Evolutionary conservation across 2,888 invertebrate genomes (phyloP).

Genomic region (Ophion costatus): DNA sequence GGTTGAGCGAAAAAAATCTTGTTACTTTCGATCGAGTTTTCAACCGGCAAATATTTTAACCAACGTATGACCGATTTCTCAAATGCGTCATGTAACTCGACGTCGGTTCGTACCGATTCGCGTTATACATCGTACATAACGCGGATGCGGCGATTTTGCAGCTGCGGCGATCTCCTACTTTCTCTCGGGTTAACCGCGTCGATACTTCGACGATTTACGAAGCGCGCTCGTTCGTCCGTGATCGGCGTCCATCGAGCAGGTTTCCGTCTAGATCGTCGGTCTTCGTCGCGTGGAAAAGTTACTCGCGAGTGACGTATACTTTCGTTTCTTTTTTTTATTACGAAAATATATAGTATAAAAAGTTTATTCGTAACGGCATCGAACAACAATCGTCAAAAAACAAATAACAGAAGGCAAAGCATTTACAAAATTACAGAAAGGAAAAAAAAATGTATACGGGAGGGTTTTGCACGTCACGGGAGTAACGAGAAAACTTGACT

Average conservation of each 20-base stretch:
- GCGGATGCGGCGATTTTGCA: slow-evolving; percentile 35
- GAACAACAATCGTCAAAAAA: slow-evolving; percentile 80
- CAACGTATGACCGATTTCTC: neutral
- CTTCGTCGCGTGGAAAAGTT: neutral
- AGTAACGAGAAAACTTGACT: slow-evolving; percentile 2
- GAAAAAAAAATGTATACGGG: slow-evolving; percentile 50
- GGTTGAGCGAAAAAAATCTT: no score
- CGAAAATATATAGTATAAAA: slow-evolving; percentile 61
- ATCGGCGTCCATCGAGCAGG: slow-evolving; percentile 7
- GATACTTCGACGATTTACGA: slow-evolving; percentile 40
- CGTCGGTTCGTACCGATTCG: neutral
- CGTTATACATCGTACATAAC: neutral
- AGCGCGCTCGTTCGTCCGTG: neutral
- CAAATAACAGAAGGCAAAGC: slow-evolving; percentile 74
- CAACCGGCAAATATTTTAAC: no score
- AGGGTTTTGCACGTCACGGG: slow-evolving; percentile 42
- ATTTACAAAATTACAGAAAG: slow-evolving; percentile 54
- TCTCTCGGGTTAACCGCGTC: slow-evolving; percentile 66
- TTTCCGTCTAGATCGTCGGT: neutral
- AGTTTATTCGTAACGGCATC: slow-evolving; percentile 81
- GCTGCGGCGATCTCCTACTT: slow-evolving; percentile 64
- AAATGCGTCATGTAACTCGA: neutral
- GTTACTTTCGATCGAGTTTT: no score
- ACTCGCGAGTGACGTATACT: neutral
- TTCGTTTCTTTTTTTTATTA: slow-evolving; percentile 29